Evolutionary conservation across 2,888 invertebrate genomes (phyloP).

Genomic region (Hydraecia micacea): DNA sequence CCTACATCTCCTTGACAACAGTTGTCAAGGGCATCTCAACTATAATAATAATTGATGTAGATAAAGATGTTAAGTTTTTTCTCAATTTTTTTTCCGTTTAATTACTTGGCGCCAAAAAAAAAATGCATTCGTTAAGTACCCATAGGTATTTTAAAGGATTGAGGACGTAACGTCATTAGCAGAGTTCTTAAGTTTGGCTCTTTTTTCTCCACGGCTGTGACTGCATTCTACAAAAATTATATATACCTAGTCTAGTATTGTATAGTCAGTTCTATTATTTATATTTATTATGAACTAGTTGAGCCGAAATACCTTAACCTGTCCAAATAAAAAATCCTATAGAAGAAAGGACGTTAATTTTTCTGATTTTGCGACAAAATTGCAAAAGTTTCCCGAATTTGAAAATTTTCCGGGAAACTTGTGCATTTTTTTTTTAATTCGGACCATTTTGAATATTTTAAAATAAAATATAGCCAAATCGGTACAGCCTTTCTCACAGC

Average conservation of each 20-base stretch:
- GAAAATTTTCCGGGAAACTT: neutral
- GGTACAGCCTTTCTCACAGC: neutral
- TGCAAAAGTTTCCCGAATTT: no score
- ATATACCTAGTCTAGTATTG: no score
- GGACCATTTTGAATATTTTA: neutral
- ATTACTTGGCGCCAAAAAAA: constrained; percentile 9
- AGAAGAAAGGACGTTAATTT: no score
- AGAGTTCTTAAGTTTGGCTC: neutral
- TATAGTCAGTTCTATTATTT: no score
- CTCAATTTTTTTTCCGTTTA: constrained; percentile 7
- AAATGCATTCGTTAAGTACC: neutral
- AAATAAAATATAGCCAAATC: neutral
- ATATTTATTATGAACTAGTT: no score
- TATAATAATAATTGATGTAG: constrained; percentile 6
- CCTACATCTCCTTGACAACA: constrained; percentile 47
- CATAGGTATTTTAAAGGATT: neutral
- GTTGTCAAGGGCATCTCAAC: constrained; percentile 51
- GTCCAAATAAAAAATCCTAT: no score
- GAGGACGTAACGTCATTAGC: neutral
- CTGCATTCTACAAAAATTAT: neutral
- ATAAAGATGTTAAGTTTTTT: constrained; percentile 42
- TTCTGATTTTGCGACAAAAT: no score
- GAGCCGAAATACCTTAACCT: no score
- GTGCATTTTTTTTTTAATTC: neutral
- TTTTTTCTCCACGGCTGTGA: neutral